phyloP scores from a whole-genome alignment of 2,888 invertebrate species.

The Cistogaster globosa region DNA sequence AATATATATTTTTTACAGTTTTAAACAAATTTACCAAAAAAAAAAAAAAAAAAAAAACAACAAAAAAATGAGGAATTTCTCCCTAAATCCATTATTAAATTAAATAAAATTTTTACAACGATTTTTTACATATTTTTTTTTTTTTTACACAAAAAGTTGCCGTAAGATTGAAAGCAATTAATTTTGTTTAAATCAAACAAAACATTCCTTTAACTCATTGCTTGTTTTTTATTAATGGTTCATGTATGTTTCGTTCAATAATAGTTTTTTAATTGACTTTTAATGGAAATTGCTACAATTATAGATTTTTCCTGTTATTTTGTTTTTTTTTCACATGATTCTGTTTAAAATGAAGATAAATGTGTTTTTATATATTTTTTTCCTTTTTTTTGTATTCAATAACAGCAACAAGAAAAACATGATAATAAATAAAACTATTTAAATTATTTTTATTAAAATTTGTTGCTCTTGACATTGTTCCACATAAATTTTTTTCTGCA shows the following conservation, averaged over 20 bases:
- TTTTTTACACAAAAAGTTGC: neutral
- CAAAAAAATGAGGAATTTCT: no score
- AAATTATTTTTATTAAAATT: slow-evolving; percentile 28
- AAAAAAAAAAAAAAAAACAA: no score
- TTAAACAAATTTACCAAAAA: no score
- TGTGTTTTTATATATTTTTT: slow-evolving; percentile 2
- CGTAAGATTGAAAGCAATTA: neutral
- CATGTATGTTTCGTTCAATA: neutral
- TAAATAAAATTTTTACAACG: no score
- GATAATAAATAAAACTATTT: neutral
- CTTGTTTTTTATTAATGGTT: slow-evolving; percentile 9
- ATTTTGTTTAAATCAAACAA: neutral
- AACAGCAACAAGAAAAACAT: neutral
- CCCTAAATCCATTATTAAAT: no score
- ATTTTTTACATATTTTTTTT: no score
- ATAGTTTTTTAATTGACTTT: slow-evolving; percentile 46
- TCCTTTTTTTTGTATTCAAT: neutral
- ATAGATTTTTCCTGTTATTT: neutral
- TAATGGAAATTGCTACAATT: slow-evolving; percentile 44
- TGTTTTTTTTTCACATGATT: slow-evolving; percentile 16
- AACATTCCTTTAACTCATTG: neutral
- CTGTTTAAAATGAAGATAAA: slow-evolving; percentile 29
- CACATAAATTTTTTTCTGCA: neutral
- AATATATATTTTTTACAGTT: no score
- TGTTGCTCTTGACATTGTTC: slow-evolving; percentile 40